These are phyloP conservation scores for Microtus oregoni DNA, from an alignment of 2,113 vertebrate species.

Conservation along the genomic window DNA sequence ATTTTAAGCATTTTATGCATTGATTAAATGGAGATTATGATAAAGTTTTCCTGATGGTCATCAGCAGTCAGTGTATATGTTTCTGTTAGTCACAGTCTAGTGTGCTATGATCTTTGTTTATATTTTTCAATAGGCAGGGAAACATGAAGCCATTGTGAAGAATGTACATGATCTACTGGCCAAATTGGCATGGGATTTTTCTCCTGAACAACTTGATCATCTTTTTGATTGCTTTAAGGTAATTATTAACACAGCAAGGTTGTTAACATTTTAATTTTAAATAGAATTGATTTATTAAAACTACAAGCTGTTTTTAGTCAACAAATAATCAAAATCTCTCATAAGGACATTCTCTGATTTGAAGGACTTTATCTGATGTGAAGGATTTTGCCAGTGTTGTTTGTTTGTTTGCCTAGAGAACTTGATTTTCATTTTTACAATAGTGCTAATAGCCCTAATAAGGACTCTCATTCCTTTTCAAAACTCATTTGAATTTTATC, in stretches of 20 bases:
- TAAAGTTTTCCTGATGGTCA: not conserved
- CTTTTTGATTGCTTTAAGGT: conserved; percentile 99
- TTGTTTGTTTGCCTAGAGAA: conserved; percentile 23
- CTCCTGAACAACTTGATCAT: conserved; percentile 99
- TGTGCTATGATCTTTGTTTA: conserved; percentile 46
- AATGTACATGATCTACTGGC: conserved; percentile 99
- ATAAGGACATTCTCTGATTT: not conserved
- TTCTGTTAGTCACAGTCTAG: conserved; percentile 35
- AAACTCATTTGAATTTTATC: not conserved
- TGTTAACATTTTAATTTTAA: conserved; percentile 30
- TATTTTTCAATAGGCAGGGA: conserved; percentile 92
- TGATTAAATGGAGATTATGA: not conserved
- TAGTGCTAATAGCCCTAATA: not conserved
- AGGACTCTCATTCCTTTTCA: not conserved
- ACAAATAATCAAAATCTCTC: conserved; percentile 7
- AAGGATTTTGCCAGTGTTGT: conserved; percentile 11
- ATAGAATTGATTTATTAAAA: conserved; percentile 43
- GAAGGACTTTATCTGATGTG: not conserved
- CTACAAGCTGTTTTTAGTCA: not conserved
- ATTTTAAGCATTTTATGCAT: conserved; percentile 9
- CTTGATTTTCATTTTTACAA: conserved; percentile 44
- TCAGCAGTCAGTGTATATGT: not conserved
- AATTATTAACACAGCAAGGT: conserved; percentile 51
- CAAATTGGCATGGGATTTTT: conserved; percentile 99
- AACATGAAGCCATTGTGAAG: conserved; percentile 99